Base-by-base conservation (phyloP, 1,140 invertebrate species). In the Drosophila gunungcola region DNA sequence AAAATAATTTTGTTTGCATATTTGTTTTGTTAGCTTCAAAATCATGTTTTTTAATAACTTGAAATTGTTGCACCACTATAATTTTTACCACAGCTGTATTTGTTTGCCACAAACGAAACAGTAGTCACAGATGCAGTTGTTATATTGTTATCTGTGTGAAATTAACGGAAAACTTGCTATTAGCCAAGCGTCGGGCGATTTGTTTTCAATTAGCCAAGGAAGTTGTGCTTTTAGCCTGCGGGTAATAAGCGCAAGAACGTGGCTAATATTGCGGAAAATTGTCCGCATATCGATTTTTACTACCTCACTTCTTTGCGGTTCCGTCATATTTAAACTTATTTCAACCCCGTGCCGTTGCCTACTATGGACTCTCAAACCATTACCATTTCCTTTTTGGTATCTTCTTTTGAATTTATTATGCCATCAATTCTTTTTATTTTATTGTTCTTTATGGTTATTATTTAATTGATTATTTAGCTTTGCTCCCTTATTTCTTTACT, bases 121-220 rank as follows among this genome's bases (percentile, higher is more conserved):
- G 57, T 25, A 62, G 53, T 48, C 39, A 43, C 21, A 6, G 39
- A 48, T 65, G 57, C 56, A 67, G 27, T 67, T 49, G 25, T 21
- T 29, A 41, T 56, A n/a, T 57, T 38, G 60, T 68, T 65, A 68
- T 65, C 64, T 67, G 61, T 68, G 46, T 38, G 3, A 68, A 65
- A 65, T 64, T n/a, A 65, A 68, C 64, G 60, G 64, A 38, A 65
- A 65, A 52, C 46, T 68, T 65, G 60, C 38, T 13, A 65, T 65
- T 65, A 65, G 64, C 38, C 46, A 68, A 29, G 64, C 61, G 46
- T 52, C 32, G 21, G 32, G 29, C 46, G 13, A 65, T 65, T 64
- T 64, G 60, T 68, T 68, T 64, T 65, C 46, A 64, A 68, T 68
- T 68, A 43, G 43, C 63, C 56, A 46, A 38, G 57, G 3, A 42